Base-by-base conservation (phyloP, 2,888 invertebrate species). In the Napeogenes sylphis region DNA sequence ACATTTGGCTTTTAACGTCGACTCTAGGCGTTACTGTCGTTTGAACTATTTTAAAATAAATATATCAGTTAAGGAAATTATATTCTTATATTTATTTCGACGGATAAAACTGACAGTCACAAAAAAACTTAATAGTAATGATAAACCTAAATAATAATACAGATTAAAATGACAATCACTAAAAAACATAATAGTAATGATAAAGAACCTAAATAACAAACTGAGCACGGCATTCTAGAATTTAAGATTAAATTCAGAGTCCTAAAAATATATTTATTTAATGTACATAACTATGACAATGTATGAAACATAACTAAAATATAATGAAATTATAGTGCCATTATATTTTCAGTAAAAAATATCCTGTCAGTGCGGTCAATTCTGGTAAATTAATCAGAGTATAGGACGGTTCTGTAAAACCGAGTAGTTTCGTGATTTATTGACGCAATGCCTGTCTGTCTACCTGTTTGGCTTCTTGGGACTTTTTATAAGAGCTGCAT, bases 391-490 rank as follows among this genome's bases (percentile, higher is more conserved):
- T 83, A 82, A 84, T 84, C 84, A 83, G 79, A 73, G 77, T 81
- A 82, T 81, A 81, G 80, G 74, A 75, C 79, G 74, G 77, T 77
- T 72, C 77, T 71, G 78, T 79, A 80, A 85, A 84, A 83, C 81
- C 79, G 82, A 84, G 80, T 78, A 80, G 78, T 75, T 67, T 66
- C 68, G 79, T 82, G 85, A 86, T 86, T 86, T 86, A 85, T 84
- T 82, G 83, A 80, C 81, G 74, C 71, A 70, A 71, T 73, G 75
- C 75, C 78, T 77, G 75, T 75, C 70, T 78, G 84, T 84, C 85
- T 84, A 76, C 84, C 85, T 84, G 86, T 86, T 85, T 83, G 71
- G 71, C 71, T 67, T 62, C 63, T 60, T 62, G 60, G 58, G 46
- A 58, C 56, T 54, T 42, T 53, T 51, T 53, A 53, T 53, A 53